phyloP scores from a whole-genome alignment of 2,113 vertebrate genomes.

The Crotalus helleri region DNA sequence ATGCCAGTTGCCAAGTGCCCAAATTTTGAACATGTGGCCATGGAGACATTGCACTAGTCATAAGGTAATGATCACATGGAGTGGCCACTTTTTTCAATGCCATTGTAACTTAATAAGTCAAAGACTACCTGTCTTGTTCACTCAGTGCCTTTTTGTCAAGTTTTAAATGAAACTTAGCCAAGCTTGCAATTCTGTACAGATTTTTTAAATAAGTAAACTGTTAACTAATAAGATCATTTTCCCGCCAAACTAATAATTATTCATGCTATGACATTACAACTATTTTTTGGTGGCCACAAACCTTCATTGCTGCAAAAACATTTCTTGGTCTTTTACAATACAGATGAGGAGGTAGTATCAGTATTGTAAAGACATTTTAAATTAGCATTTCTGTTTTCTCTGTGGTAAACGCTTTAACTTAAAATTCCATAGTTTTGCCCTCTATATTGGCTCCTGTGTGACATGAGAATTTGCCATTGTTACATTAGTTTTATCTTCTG shows the following conservation, averaged over 20 bases:
- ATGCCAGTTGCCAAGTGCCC: background rate
- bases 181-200: background rate
- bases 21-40: background rate
- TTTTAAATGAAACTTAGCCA: background rate
- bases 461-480: background rate
- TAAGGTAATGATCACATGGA: background rate
- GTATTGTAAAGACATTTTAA: background rate
- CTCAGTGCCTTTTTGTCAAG: background rate
- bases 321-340: background rate
- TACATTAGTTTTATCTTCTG: background rate
- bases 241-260: background rate
- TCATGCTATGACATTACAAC: background rate
- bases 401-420: background rate
- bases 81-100: background rate
- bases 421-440: background rate
- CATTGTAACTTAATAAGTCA: background rate
- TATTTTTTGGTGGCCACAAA: background rate
- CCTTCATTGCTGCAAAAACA: background rate
- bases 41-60: background rate
- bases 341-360: background rate
- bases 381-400: background rate
- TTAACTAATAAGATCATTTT: background rate
- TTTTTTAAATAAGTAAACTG: background rate
- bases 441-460: background rate
- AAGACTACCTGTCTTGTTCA: background rate